These are phyloP conservation scores for Buphagus erythrorhynchus DNA, from an alignment of 2,797 vertebrate genomes.

Conservation along the genomic window DNA sequence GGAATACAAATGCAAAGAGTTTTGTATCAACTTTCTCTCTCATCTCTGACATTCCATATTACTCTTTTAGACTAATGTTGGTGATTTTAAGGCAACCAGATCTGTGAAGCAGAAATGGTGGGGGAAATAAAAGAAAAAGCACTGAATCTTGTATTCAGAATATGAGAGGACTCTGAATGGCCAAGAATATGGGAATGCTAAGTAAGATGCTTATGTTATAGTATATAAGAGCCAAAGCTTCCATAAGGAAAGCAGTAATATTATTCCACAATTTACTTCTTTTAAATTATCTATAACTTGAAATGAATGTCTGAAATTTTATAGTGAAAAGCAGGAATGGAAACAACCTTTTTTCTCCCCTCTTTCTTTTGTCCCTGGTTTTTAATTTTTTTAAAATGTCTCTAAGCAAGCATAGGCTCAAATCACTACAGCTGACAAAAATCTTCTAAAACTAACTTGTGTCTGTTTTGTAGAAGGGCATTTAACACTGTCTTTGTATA, in stretches of 20 bases:
- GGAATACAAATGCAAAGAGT: background rate
- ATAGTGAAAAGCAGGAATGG: background rate
- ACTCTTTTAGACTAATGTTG: background rate
- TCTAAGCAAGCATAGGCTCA: background rate
- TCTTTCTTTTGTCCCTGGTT: accelerated
- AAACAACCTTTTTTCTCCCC: accelerated
- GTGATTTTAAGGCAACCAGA: background rate
- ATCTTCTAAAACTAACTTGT: background rate
- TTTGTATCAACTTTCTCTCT: background rate
- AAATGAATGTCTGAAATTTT: background rate
- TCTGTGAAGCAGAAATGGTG: background rate
- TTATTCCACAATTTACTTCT: background rate
- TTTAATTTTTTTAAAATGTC: background rate
- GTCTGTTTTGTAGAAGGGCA: background rate
- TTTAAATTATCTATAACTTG: background rate
- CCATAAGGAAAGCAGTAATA: background rate
- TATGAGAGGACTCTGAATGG: background rate
- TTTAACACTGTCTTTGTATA: background rate
- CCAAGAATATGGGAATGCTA: background rate
- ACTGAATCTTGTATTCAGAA: background rate
- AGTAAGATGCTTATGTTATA: background rate
- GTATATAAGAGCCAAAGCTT: background rate
- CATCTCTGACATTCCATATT: background rate
- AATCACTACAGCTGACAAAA: background rate
- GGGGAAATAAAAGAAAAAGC: background rate